A percentile compares a stretch with the other conserved stretches of the same genome.
phyloP scores from a whole-genome alignment of 2,888 invertebrate genomes.

The Tenthredo amoena region DNA sequence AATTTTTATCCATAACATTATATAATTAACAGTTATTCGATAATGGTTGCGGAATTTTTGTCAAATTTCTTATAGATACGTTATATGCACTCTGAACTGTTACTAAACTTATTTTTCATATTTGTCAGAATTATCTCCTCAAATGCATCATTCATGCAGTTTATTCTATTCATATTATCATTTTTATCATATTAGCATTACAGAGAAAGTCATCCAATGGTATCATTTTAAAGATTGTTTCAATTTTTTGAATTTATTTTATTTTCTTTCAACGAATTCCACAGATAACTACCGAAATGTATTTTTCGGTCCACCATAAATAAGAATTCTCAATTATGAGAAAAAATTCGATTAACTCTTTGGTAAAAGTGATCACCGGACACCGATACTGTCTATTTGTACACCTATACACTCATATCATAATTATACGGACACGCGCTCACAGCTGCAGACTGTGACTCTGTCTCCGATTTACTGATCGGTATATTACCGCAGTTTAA shows the following conservation, averaged over 20 bases:
- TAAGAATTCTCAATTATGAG: background rate
- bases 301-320: background rate
- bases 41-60: background rate
- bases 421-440: slow-evolving; percentile 16
- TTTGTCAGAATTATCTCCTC: background rate
- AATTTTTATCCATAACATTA: background rate
- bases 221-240: background rate
- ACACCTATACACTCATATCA: background rate
- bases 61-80: background rate
- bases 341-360: background rate
- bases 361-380: background rate
- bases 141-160: background rate
- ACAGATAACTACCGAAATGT: background rate
- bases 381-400: background rate
- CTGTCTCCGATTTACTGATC: background rate
- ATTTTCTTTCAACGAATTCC: background rate
- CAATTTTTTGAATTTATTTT: background rate
- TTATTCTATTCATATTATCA: background rate
- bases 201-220: background rate
- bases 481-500: background rate
- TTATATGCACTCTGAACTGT: background rate
- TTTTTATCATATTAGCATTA: background rate
- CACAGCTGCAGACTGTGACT: slow-evolving; percentile 16
- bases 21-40: background rate
- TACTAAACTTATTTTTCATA: background rate